Conservation (phyloP, 2,888 invertebrate genomes). For the Cryptus armator region DNA sequence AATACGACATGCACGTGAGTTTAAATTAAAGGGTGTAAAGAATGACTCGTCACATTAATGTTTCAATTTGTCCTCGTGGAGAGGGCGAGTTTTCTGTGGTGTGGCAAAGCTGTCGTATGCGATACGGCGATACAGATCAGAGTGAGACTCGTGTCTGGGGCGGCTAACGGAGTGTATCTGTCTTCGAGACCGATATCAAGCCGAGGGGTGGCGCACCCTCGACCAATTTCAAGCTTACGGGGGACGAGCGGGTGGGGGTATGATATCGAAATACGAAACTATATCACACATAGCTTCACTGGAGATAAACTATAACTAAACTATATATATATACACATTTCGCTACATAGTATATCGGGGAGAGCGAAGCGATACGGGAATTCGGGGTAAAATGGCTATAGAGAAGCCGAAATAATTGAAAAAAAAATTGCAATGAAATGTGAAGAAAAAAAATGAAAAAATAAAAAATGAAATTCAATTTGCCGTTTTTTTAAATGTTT, state of each 20-base stretch:
- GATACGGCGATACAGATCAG: constrained; percentile 40
- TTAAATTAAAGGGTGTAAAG: constrained; percentile 48
- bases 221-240: constrained; percentile 22
- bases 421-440: too few species aligned
- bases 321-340: neutral
- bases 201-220: constrained; percentile 35
- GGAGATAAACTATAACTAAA: neutral
- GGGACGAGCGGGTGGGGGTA: neutral
- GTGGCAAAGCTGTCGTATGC: constrained; percentile 6
- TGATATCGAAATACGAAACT: neutral
- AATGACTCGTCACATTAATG: constrained; percentile 54
- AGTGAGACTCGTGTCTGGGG: constrained; percentile 25
- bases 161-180: constrained; percentile 37
- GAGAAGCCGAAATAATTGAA: too few species aligned
- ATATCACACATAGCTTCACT: neutral
- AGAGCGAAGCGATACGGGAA: neutral
- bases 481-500: too few species aligned
- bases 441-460: too few species aligned
- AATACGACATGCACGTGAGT: constrained; percentile 1
- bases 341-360: neutral
- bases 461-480: too few species aligned
- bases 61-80: constrained; percentile 52
- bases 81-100: neutral
- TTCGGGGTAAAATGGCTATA: too few species aligned
- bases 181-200: constrained; percentile 45